Conservation (phyloP, 2,888 invertebrate genomes). For the Harpalus rubripes region DNA sequence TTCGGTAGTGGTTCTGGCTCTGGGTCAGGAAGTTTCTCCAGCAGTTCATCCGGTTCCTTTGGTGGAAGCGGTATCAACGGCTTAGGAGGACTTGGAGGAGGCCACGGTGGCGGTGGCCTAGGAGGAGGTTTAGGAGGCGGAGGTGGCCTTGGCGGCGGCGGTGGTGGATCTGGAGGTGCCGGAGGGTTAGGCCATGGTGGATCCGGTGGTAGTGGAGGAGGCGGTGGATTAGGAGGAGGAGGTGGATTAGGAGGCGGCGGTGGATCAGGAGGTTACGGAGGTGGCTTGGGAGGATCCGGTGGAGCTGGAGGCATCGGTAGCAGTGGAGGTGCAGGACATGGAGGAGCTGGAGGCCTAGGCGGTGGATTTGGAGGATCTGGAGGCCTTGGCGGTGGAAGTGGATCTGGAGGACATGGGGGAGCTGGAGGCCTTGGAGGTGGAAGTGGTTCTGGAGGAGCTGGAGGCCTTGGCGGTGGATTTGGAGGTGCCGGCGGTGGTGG, state of each 20-base stretch:
- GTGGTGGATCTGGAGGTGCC: constrained; percentile 36
- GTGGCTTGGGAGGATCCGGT: constrained; percentile 25
- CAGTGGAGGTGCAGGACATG: constrained; percentile 66
- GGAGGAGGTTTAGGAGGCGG: constrained; percentile 44
- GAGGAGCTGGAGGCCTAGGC: constrained; percentile 61
- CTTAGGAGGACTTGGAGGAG: constrained; percentile 57
- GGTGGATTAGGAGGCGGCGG: constrained; percentile 30
- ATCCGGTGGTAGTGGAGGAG: constrained; percentile 4
- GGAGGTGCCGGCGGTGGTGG: constrained; percentile 51
- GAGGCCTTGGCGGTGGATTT: constrained; percentile 21
- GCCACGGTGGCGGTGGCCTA: constrained; percentile 21
- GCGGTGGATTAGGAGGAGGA: constrained; percentile 25
- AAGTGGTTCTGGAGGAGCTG: constrained; percentile 4
- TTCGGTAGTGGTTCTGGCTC: constrained; percentile 21
- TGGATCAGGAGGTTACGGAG: constrained; percentile 41
- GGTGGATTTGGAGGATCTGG: constrained; percentile 61
- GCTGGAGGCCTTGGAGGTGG: constrained; percentile 31
- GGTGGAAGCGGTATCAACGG: constrained; percentile 43
- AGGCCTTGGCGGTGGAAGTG: constrained; percentile 60
- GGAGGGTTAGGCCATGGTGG: constrained; percentile 42
- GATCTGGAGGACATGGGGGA: constrained; percentile 47
- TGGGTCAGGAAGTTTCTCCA: constrained; percentile 59
- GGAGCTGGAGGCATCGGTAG: constrained; percentile 35
- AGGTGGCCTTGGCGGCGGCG: constrained; percentile 63
- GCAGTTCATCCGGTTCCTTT: constrained; percentile 60